Evolutionary conservation across 2,888 invertebrate genomes (phyloP).

Genomic region (Miltochrista miniata): DNA sequence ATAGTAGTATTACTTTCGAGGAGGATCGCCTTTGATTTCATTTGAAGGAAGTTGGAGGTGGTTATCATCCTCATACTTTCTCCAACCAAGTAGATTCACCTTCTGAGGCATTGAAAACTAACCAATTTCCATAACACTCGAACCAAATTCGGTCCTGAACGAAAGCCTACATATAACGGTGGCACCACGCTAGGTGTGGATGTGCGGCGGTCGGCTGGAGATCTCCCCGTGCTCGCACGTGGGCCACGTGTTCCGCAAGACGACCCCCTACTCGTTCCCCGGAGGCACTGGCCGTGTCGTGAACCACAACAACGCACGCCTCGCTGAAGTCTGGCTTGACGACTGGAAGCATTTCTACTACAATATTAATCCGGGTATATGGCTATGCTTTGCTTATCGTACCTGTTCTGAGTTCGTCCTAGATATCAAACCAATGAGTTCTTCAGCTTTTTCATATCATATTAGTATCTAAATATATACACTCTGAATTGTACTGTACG

Average conservation of each 20-base stretch:
- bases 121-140: not conserved
- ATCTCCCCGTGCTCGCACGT: slow-evolving; percentile 97
- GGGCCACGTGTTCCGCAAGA: slow-evolving; percentile 98
- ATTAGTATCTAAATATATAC: no score
- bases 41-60: no score
- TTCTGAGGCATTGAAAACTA: not conserved
- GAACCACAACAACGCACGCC: slow-evolving; percentile 99
- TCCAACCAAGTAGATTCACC: no score
- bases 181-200: slow-evolving; percentile 91
- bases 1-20: no score
- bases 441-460: no score
- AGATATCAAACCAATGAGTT: no score
- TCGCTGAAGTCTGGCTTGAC: slow-evolving; percentile 99
- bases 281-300: slow-evolving; percentile 98
- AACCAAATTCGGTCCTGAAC: slow-evolving; percentile 19
- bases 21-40: no score
- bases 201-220: slow-evolving; percentile 97
- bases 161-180: slow-evolving; percentile 27
- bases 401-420: slow-evolving; percentile 4
- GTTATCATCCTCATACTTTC: no score
- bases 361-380: slow-evolving; percentile 97
- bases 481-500: no score
- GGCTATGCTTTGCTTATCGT: slow-evolving; percentile 5
- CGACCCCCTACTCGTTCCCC: slow-evolving; percentile 99
- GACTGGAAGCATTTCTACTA: slow-evolving; percentile 99